Evolutionary conservation across 1,140 invertebrate species (phyloP), one percentile per base, ranked within the genome.

Genomic region (Spodoptera frugiperda): DNA sequence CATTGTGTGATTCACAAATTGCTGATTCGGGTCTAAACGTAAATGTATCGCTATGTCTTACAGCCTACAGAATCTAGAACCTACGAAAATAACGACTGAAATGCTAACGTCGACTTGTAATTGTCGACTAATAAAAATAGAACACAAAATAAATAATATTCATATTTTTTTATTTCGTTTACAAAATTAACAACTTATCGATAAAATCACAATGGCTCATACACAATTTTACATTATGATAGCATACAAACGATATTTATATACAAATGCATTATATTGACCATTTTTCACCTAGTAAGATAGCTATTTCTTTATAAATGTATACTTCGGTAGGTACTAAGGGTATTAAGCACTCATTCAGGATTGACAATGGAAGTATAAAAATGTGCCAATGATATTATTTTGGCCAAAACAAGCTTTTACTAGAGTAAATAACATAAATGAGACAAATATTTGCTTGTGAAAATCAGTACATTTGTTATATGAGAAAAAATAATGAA

Each of bases 131-230:
- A 30, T 30, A 39, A 39, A 57, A 46, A 63, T 15, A 61, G 63
- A 53, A 11, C 9, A 74, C 9, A 19, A 46, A n/a, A 33, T 63
- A 75, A 75, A 63, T 75, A 75, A 63, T 74, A 74, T 54, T 51
- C 39, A 48, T 44, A n/a, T 49, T 21, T 54, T 75, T 65, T 75
- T 63, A 65, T 75, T 65, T 75, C 72, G 72, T 65, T 75, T 75
- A 75, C 59, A 75, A 75, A 75, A 75, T 63, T 75, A 75, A 75
- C 72, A 75, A 75, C 72, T 65, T 75, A 75, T 65, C 17, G 59
- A 63, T 65, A 65, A 63, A 74, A 75, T 75, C 72, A 75, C 72
- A 75, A 61, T 73, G 61, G 71, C 71, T 59, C 54, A 61, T 73
- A 51, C 71, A 73, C 71, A 73, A 73, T 61, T 67, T 63, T 44